Evolutionary conservation across 1,140 invertebrate genomes (phyloP).

Genomic region (Sitophilus oryzae): DNA sequence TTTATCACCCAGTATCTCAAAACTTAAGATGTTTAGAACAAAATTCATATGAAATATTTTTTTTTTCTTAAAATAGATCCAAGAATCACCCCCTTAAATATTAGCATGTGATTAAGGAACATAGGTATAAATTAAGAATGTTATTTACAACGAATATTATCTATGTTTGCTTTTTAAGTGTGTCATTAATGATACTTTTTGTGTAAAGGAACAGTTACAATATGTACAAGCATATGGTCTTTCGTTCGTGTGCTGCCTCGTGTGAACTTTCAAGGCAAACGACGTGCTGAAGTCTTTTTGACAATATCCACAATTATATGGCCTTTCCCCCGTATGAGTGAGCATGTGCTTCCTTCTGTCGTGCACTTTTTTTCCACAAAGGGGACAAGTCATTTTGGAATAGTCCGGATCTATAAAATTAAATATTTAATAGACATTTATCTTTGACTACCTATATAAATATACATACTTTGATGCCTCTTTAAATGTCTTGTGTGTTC

Average conservation of each 20-base stretch:
- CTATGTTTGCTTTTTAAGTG: slow-evolving; percentile 36
- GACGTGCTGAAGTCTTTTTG: slow-evolving; percentile 34
- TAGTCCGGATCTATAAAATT: slow-evolving; percentile 31
- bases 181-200: slow-evolving; percentile 33
- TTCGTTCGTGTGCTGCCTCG: slow-evolving; percentile 35
- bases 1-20: too few species aligned
- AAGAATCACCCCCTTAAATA: too few species aligned
- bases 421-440: too few species aligned
- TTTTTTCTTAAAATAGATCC: too few species aligned
- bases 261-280: slow-evolving; percentile 33
- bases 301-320: slow-evolving; percentile 31
- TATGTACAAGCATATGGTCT: slow-evolving; percentile 32
- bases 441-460: too few species aligned
- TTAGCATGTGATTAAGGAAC: too few species aligned
- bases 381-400: slow-evolving; percentile 28
- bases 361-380: slow-evolving; percentile 33
- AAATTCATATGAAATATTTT: too few species aligned
- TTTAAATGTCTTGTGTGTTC: slow-evolving; percentile 34
- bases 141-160: too few species aligned
- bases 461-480: slow-evolving; percentile 28
- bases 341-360: slow-evolving; percentile 32
- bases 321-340: slow-evolving; percentile 35
- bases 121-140: too few species aligned
- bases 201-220: slow-evolving; percentile 30
- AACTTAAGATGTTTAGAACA: too few species aligned